Evolutionary conservation across 2,113 vertebrate genomes (phyloP).

Genomic region (Rousettus leschenaultii): DNA sequence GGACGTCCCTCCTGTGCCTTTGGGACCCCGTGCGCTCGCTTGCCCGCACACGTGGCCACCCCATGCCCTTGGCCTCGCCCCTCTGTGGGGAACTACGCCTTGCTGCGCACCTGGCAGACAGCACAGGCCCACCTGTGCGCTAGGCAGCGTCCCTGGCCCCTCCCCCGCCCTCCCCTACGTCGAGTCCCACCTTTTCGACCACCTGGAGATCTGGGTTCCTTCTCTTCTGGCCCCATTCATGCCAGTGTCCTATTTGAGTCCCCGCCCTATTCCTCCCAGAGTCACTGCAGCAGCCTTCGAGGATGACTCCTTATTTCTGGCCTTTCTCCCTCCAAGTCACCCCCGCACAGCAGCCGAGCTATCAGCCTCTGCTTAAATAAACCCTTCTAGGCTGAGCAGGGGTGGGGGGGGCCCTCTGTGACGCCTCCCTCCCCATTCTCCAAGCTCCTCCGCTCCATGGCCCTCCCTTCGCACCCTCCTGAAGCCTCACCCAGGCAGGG

Average conservation of each 20-base stretch:
- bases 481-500: background rate
- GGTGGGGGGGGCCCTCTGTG: too few species aligned
- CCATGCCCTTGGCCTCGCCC: background rate
- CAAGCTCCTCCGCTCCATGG: background rate
- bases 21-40: fast-evolving
- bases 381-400: background rate
- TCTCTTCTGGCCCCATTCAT: background rate
- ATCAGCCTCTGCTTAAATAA: background rate
- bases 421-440: background rate
- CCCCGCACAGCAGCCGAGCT: background rate
- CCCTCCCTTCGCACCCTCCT: fast-evolving
- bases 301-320: background rate
- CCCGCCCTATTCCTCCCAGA: background rate
- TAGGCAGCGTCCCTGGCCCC: background rate
- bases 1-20: background rate
- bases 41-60: background rate
- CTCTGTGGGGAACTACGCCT: too few species aligned
- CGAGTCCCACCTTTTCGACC: background rate
- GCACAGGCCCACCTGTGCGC: too few species aligned
- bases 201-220: background rate
- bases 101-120: background rate
- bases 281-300: background rate
- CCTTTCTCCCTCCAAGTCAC: background rate
- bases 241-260: fast-evolving
- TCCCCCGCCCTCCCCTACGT: background rate